Conservation (phyloP, 2,113 vertebrate genomes). For the Ctenomys sociabilis region DNA sequence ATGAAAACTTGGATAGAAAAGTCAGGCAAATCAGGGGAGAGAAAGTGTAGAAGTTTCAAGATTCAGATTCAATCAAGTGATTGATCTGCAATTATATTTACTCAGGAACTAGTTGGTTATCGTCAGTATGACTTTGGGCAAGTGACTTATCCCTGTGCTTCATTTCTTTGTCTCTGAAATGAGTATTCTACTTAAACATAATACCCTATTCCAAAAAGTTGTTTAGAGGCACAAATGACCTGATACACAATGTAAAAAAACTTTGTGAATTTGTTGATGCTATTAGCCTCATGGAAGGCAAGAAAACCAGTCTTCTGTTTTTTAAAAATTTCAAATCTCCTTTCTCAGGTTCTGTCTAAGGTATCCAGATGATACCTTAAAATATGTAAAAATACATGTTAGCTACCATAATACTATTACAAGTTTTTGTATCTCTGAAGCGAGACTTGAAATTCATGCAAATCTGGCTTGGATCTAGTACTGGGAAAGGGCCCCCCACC, state of each 20-base stretch:
- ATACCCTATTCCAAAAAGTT: constrained; percentile 21
- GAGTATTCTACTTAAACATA: neutral
- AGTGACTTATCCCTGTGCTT: neutral
- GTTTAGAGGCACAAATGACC: constrained; percentile 23
- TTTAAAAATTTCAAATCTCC: neutral
- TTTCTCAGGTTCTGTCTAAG: constrained; percentile 49
- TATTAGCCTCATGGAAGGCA: constrained; percentile 4
- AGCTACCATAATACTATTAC: neutral
- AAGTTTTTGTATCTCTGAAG: constrained; percentile 29
- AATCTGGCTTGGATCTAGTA: constrained; percentile 14
- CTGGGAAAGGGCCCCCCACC: neutral
- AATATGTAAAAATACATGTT: neutral
- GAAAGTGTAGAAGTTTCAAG: constrained; percentile 8
- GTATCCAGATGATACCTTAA: neutral
- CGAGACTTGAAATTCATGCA: constrained; percentile 10
- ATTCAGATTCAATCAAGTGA: neutral
- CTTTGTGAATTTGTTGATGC: neutral
- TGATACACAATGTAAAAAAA: neutral
- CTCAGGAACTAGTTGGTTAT: constrained; percentile 19
- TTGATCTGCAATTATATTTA: constrained; percentile 18
- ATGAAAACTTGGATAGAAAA: constrained; percentile 5
- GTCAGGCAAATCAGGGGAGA: neutral
- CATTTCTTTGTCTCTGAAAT: neutral
- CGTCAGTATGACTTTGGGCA: neutral
- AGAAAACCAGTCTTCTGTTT: neutral